A percentile compares a stretch with the other conserved stretches of the same genome.
These are phyloP conservation scores for Athalia circularis DNA, from an alignment of 2,888 invertebrate species.

Conservation along the genomic window DNA sequence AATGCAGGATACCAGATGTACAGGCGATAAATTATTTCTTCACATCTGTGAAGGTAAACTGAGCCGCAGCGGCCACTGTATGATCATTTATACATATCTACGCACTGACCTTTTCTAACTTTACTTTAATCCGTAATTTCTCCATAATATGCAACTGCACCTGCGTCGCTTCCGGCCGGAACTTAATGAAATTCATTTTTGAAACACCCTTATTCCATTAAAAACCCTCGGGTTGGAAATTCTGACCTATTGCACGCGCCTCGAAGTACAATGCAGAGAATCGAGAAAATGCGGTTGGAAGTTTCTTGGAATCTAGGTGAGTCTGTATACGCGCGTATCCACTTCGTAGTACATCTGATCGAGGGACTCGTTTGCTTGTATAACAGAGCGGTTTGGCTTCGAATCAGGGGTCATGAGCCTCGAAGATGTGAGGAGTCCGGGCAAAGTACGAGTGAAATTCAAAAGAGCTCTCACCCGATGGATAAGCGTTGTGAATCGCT, in stretches of 20 bases:
- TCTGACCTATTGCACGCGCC: neutral
- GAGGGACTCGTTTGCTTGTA: neutral
- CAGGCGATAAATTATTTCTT: constrained; percentile 15
- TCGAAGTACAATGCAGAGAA: neutral
- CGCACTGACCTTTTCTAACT: constrained; percentile 13
- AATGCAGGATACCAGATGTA: neutral
- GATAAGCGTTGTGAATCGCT: neutral
- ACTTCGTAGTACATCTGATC: constrained; percentile 12
- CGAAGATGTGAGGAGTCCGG: too few relatives aligned
- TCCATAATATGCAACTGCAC: neutral
- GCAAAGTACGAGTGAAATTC: too few relatives aligned
- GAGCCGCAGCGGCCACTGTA: too few relatives aligned
- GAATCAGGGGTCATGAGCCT: neutral
- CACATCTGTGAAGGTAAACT: neutral
- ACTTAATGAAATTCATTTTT: neutral
- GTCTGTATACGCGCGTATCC: constrained; percentile 13
- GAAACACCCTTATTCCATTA: too few relatives aligned
- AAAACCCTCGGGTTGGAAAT: too few relatives aligned
- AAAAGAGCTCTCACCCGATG: too few relatives aligned
- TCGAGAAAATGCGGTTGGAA: neutral
- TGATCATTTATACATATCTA: neutral
- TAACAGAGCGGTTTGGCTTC: neutral
- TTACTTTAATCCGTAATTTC: neutral
- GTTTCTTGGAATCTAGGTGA: constrained; percentile 1
- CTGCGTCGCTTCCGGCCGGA: neutral